These are phyloP conservation scores for Heteromurus nitidus DNA, from an alignment of 2,888 invertebrate genomes.

Conservation along the genomic window DNA sequence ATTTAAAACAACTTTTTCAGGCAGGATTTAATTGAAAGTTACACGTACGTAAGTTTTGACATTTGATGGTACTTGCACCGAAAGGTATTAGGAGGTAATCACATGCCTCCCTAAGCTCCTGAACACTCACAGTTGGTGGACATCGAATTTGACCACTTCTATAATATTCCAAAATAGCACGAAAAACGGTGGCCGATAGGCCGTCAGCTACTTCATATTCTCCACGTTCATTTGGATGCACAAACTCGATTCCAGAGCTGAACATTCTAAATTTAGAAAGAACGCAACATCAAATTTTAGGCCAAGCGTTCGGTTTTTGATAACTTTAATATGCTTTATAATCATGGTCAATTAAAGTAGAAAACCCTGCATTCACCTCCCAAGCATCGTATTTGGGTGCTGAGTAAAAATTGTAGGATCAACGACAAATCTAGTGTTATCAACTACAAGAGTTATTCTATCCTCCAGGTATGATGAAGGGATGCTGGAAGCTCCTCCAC, in stretches of 20 bases:
- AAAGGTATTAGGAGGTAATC: constrained; percentile 99
- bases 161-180: constrained; percentile 96
- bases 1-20: too few relatives aligned
- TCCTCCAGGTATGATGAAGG: constrained; percentile 79
- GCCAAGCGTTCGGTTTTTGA: too few relatives aligned
- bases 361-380: too few relatives aligned
- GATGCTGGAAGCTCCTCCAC: constrained; percentile 43
- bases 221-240: constrained; percentile 95
- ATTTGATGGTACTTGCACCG: constrained; percentile 94
- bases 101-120: constrained; percentile 97
- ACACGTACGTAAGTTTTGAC: constrained; percentile 93
- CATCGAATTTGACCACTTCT: constrained; percentile 93
- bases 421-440: constrained; percentile 94
- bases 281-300: neutral
- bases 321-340: too few relatives aligned
- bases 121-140: constrained; percentile 96
- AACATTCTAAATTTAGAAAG: constrained; percentile 85
- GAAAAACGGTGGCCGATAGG: constrained; percentile 94
- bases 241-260: constrained; percentile 92
- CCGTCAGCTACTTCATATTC: constrained; percentile 99
- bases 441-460: constrained; percentile 94
- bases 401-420: constrained; percentile 94
- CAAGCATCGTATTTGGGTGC: constrained; percentile 98
- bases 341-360: too few relatives aligned
- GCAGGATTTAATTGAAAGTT: neutral